These are phyloP conservation scores for Rhea americana DNA, from an alignment of 2,113 vertebrate species.

Conservation along the genomic window DNA sequence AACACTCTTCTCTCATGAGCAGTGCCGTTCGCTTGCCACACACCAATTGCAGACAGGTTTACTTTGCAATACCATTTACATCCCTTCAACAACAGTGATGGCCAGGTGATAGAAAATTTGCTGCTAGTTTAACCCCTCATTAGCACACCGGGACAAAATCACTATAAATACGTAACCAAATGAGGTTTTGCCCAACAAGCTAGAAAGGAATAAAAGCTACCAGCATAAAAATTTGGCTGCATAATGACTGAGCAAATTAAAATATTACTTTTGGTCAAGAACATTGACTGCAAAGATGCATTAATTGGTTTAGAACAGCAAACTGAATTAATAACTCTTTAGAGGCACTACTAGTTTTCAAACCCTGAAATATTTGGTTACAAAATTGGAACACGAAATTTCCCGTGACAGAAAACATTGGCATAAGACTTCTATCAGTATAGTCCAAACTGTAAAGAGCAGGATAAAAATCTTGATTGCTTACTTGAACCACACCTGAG, in stretches of 20 bases:
- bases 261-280: background rate
- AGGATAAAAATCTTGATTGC: background rate
- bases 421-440: background rate
- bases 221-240: fast-evolving
- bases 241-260: background rate
- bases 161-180: background rate
- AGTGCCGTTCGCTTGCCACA: background rate
- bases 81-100: background rate
- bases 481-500: constrained; percentile 18
- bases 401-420: background rate
- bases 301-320: background rate
- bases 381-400: background rate
- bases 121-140: constrained; percentile 18
- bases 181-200: background rate
- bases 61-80: background rate
- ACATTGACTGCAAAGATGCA: background rate
- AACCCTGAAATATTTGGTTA: background rate
- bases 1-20: background rate
- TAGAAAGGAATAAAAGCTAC: background rate
- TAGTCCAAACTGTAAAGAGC: background rate
- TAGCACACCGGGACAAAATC: background rate
- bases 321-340: background rate
- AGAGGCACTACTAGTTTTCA: background rate
- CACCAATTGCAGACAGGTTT: background rate
- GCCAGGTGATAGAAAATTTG: background rate